These are phyloP conservation scores for Turritopsis dohrnii DNA, from an alignment of 30 jellyfish, hydroid and myxozoan genomes.

Conservation along the genomic window DNA sequence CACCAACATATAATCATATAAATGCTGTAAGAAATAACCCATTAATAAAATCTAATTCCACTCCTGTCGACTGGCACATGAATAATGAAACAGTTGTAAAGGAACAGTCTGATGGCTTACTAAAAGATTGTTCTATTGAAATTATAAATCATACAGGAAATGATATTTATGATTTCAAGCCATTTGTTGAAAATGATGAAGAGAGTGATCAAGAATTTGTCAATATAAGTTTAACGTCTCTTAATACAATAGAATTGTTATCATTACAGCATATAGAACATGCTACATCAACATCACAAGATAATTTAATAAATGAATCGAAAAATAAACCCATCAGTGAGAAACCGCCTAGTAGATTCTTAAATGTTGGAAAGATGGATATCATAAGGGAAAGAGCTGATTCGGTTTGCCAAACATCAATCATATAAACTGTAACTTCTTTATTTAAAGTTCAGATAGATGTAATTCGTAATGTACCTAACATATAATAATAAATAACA, in stretches of 20 bases:
- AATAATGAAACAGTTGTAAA: neutral
- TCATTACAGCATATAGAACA: neutral
- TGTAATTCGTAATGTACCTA: neutral
- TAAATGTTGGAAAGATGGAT: neutral
- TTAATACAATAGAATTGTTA: neutral
- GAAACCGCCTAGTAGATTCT: neutral
- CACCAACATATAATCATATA: neutral
- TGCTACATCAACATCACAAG: neutral
- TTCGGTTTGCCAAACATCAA: slow-evolving; percentile 4
- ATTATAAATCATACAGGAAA: neutral
- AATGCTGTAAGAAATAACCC: neutral
- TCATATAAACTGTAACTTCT: neutral
- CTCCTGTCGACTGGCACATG: neutral
- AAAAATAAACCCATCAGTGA: neutral
- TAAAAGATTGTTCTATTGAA: neutral
- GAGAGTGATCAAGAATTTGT: neutral
- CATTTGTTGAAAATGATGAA: neutral
- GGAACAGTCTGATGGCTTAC: neutral
- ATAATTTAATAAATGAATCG: neutral
- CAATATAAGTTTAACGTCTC: neutral
- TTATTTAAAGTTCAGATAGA: neutral
- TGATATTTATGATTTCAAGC: neutral
- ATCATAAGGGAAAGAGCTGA: slow-evolving; percentile 9
- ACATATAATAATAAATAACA: too few species aligned
- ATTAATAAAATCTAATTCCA: neutral